Evolutionary conservation across 2,888 invertebrate genomes (phyloP).

Genomic region (Agelastica alni): DNA sequence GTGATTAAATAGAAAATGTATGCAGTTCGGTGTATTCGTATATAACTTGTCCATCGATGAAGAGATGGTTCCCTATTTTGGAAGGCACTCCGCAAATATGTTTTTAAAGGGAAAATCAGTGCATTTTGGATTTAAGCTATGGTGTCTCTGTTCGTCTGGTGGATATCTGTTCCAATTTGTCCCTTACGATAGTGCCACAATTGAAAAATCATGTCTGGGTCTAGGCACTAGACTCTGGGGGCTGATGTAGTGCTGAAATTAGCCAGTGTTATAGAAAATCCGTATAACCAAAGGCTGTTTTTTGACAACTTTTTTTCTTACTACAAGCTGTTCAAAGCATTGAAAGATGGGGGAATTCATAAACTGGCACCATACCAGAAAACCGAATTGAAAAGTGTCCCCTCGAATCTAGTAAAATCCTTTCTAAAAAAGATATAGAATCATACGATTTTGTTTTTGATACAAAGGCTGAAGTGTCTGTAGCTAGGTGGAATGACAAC

Average conservation of each 20-base stretch:
- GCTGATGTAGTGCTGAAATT: too few species aligned
- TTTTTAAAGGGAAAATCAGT: constrained; percentile 44
- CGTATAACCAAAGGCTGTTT: constrained; percentile 27
- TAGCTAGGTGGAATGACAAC: too few species aligned
- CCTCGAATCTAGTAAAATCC: too few species aligned
- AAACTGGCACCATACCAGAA: too few species aligned
- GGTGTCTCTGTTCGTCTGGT: constrained; percentile 38
- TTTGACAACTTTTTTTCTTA: constrained; percentile 32
- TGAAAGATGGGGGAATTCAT: too few species aligned
- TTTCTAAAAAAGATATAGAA: too few species aligned
- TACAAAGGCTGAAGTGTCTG: too few species aligned
- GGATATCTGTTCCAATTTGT: constrained; percentile 38
- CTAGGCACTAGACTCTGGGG: too few species aligned
- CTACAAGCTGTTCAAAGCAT: too few species aligned
- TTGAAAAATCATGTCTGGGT: constrained; percentile 19
- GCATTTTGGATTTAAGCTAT: constrained; percentile 42
- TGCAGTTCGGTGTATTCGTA: neutral
- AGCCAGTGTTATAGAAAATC: constrained; percentile 29
- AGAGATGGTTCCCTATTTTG: constrained; percentile 37
- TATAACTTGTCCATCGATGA: neutral
- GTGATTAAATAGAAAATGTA: too few species aligned
- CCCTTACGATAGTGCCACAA: constrained; percentile 36
- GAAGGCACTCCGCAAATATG: constrained; percentile 42
- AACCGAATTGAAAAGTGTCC: too few species aligned
- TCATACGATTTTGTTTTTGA: too few species aligned